These are phyloP conservation scores for Pemphigus obesinymphae DNA, from an alignment of 1,140 invertebrate genomes.

Conservation along the genomic window DNA sequence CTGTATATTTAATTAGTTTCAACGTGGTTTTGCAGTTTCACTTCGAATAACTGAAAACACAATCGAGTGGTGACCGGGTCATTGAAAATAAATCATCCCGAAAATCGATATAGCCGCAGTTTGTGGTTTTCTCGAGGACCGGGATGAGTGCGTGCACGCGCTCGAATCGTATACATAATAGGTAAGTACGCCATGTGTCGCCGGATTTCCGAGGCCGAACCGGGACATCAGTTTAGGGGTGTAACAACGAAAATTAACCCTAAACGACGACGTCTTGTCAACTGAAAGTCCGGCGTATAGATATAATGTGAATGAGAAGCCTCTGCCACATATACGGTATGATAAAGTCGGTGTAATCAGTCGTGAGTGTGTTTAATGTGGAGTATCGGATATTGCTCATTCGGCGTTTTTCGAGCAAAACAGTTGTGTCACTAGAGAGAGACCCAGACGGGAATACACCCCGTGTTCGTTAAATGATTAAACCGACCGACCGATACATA, in stretches of 20 bases:
- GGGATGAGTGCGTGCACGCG: not conserved
- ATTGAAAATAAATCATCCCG: not conserved
- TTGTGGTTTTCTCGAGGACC: not conserved
- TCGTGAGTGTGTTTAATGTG: not conserved
- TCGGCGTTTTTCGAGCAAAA: not conserved
- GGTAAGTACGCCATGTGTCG: not conserved
- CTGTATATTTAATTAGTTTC: no score
- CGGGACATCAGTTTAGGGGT: not conserved
- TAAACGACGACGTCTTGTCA: not conserved
- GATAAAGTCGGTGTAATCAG: not conserved
- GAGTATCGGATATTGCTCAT: not conserved
- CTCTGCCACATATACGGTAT: not conserved
- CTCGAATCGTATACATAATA: not conserved
- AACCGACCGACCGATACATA: not conserved
- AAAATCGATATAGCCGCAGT: conserved; percentile 24
- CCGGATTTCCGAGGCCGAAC: not conserved
- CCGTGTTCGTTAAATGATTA: not conserved
- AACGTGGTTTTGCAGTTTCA: no score
- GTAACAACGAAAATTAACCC: no score
- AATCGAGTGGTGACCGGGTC: no score
- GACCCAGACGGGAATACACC: not conserved
- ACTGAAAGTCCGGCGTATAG: conserved; percentile 6
- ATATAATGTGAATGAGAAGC: no score
- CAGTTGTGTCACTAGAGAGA: not conserved
- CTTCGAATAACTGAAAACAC: no score